Base-by-base conservation (phyloP, 2,113 vertebrate species). In the Phaetusa simplex region DNA sequence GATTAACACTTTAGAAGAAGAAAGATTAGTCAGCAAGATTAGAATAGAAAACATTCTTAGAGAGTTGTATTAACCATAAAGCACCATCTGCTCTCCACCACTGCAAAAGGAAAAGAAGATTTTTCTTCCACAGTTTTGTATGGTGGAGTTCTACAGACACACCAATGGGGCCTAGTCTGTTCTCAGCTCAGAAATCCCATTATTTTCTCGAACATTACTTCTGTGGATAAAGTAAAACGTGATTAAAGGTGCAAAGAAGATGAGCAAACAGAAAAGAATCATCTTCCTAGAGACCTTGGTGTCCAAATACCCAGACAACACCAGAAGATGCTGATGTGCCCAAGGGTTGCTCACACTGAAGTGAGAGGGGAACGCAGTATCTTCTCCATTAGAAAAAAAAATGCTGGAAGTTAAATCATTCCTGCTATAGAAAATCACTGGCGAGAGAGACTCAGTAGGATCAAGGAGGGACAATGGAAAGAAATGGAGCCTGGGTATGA, bases 11-110 rank as follows among this genome's bases (percentile, higher is more conserved):
- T 86, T 56, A 71, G 72, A 76, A 95, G 82, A 80, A 95, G 74
- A 93, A 94, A 93, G 84, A 95, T 95, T 90, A 97, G 59, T 90
- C 76, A 71, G 47, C 91, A 96, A 91, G 94, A 83, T 86, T 88
- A 85, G 85, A 94, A 90, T 56, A 79, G 65, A 79, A 88, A 91
- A 71, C 36, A 22, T 87, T 92, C 84, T 87, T 89, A 30, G 90
- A 95, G 79, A 86, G 74, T 72, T 86, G 5, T 14, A 42, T 81
- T 93, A 86, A 53, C 23, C 26, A 18, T 55, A 38, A 88, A 82
- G 23, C 71, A 29, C 73, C 36, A 43, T 81, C 49, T 82, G n/a
- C 77, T 86, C 38, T 62, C 56, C 38, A n/a, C n/a, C 66, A 26
- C 10, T 79, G 53, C 52, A 62, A n/a, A 82, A 64, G 19, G 27